A percentile compares a stretch with the other conserved stretches of the same genome.
phyloP scores from a whole-genome alignment of 2,888 invertebrate species.

The Aleiodes alternator region DNA sequence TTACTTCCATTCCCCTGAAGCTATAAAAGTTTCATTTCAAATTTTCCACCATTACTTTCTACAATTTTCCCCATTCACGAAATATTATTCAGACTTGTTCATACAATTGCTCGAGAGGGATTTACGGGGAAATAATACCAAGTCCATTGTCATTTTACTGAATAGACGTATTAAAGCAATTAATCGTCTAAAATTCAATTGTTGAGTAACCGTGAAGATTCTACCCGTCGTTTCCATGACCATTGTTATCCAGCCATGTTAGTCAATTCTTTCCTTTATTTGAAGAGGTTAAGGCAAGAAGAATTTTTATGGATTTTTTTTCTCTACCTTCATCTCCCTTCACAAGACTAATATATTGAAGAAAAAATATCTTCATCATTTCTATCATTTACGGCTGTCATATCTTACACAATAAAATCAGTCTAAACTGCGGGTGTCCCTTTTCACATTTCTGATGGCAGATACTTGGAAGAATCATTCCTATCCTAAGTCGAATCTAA shows the following conservation, averaged over 20 bases:
- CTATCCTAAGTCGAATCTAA: conserved; percentile 46
- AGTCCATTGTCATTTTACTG: conserved; percentile 46
- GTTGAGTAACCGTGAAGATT: conserved; percentile 38
- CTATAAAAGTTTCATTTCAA: neutral
- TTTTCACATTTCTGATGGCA: conserved; percentile 31
- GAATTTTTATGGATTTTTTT: conserved; percentile 33
- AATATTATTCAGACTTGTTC: conserved; percentile 16
- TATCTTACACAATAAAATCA: conserved; percentile 62
- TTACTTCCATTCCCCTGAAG: neutral
- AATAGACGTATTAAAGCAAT: conserved; percentile 56
- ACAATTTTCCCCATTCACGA: conserved; percentile 13
- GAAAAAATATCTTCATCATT: conserved; percentile 11
- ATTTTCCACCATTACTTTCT: conserved; percentile 5
- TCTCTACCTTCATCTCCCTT: conserved; percentile 41
- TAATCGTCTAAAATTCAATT: conserved; percentile 54
- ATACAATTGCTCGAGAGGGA: conserved; percentile 27
- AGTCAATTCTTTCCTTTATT: conserved; percentile 59
- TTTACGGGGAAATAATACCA: conserved; percentile 30
- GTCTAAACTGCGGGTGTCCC: conserved; percentile 48
- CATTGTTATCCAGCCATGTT: conserved; percentile 58
- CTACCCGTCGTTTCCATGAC: conserved; percentile 40
- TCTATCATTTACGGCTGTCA: conserved; percentile 63
- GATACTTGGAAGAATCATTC: conserved; percentile 61
- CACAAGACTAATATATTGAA: conserved; percentile 45
- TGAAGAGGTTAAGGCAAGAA: conserved; percentile 47